Conservation (phyloP, 2,113 vertebrate genomes). For the Sinocyclocheilus anophthalmus region DNA sequence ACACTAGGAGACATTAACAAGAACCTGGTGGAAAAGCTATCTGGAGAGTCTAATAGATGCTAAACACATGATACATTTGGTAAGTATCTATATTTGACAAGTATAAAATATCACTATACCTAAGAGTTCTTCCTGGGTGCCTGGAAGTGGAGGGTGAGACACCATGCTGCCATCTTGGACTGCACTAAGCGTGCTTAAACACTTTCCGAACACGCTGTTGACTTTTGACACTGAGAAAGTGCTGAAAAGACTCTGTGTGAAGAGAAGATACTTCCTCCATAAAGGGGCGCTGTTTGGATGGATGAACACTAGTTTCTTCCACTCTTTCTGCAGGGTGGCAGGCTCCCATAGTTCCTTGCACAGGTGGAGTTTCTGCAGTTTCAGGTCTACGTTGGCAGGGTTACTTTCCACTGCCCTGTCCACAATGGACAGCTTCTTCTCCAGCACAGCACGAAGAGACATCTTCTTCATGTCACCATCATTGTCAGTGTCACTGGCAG, state of each 20-base stretch:
- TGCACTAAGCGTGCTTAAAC: slow-evolving; percentile 87
- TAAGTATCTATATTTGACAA: background rate
- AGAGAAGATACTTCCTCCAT: slow-evolving; percentile 90
- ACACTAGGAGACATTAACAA: background rate
- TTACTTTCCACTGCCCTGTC: slow-evolving; percentile 90
- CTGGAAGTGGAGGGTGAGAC: slow-evolving; percentile 87
- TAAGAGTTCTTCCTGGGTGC: slow-evolving; percentile 86
- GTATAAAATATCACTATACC: slow-evolving; percentile 70
- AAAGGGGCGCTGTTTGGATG: slow-evolving; percentile 88
- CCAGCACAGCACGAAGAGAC: slow-evolving; percentile 77
- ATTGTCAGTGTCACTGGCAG: slow-evolving; percentile 67
- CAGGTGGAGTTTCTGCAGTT: slow-evolving; percentile 84
- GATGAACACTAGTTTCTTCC: slow-evolving; percentile 94
- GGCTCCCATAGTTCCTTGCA: slow-evolving; percentile 92
- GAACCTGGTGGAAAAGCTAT: background rate
- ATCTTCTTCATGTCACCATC: slow-evolving; percentile 65
- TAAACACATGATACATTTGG: background rate
- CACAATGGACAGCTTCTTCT: slow-evolving; percentile 92
- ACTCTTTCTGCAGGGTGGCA: slow-evolving; percentile 84
- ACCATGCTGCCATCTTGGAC: slow-evolving; percentile 90
- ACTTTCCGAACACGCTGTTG: slow-evolving; percentile 87
- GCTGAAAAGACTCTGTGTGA: slow-evolving; percentile 93
- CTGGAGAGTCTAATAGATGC: background rate
- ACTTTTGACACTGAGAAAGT: slow-evolving; percentile 88
- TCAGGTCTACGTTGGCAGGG: slow-evolving; percentile 83